Percentiles rank a stretch among this genome's conserved stretches.
Conservation (phyloP, 2,797 vertebrate genomes). For the Propithecus deckenii region DNA sequence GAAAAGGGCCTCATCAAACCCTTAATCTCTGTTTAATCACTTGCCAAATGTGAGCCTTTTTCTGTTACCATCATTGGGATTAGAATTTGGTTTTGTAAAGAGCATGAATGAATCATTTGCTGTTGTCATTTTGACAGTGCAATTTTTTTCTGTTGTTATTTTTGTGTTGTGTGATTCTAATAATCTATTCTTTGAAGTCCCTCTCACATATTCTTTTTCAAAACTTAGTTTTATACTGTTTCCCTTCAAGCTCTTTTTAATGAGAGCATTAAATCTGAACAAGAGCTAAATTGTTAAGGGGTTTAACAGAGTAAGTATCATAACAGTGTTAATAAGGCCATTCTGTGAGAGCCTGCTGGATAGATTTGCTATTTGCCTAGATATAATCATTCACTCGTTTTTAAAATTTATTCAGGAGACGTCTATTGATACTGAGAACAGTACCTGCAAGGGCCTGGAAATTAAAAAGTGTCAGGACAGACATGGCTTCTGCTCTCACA, state of each 20-base stretch:
- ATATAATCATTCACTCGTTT: conserved; percentile 24
- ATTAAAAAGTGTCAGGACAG: not conserved
- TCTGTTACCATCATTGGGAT: not conserved
- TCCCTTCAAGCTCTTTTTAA: conserved; percentile 71
- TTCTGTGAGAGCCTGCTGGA: conserved; percentile 42
- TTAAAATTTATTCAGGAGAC: not conserved
- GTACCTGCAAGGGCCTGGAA: not conserved
- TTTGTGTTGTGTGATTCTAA: conserved; percentile 54
- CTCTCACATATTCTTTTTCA: conserved; percentile 50
- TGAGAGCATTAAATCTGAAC: conserved; percentile 72
- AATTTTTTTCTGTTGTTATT: conserved; percentile 58
- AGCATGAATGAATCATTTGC: not conserved
- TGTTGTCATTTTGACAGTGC: not conserved
- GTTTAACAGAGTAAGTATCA: conserved; percentile 41
- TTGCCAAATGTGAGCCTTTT: conserved; percentile 17
- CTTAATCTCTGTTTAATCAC: conserved; percentile 27
- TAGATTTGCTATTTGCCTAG: conserved; percentile 36
- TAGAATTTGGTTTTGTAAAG: not conserved
- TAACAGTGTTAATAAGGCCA: conserved; percentile 57
- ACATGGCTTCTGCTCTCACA: not conserved
- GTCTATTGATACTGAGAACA: not conserved
- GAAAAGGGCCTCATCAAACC: not conserved
- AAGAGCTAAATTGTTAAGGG: conserved; percentile 53
- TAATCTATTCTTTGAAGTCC: conserved; percentile 56
- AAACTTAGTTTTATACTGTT: conserved; percentile 63